These are phyloP conservation scores for Acarapis woodi DNA, from an alignment of 1,140 invertebrate genomes.

Conservation along the genomic window DNA sequence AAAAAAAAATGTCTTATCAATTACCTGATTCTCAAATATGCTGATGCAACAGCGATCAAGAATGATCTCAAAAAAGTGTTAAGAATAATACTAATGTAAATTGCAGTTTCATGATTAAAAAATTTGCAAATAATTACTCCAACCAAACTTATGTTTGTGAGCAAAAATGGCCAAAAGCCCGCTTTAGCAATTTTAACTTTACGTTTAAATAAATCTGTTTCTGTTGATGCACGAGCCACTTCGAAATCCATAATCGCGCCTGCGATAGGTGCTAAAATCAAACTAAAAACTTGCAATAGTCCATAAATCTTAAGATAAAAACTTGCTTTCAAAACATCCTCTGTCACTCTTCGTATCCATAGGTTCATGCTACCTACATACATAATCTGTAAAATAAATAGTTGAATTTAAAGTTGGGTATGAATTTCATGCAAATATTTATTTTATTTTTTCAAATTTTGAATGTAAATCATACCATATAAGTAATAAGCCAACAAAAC, in stretches of 20 bases:
- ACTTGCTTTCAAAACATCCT: slow-evolving; percentile 4
- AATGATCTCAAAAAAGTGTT: slow-evolving; percentile 13
- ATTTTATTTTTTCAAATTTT: too few relatives aligned
- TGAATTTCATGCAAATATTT: too few relatives aligned
- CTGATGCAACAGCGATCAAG: slow-evolving; percentile 12
- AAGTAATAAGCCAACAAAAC: slow-evolving; percentile 13
- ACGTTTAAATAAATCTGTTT: slow-evolving; percentile 8
- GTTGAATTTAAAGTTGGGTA: too few relatives aligned
- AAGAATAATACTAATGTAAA: slow-evolving; percentile 12
- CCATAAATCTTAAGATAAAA: slow-evolving; percentile 11
- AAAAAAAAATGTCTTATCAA: too few relatives aligned
- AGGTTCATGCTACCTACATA: slow-evolving; percentile 12
- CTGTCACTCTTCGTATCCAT: slow-evolving; percentile 10
- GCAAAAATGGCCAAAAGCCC: slow-evolving; percentile 13
- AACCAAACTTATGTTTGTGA: slow-evolving; percentile 10
- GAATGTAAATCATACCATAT: too few relatives aligned
- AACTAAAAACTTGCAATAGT: slow-evolving; percentile 9
- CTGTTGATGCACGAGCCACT: slow-evolving; percentile 6
- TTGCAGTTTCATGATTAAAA: slow-evolving; percentile 9
- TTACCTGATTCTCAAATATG: slow-evolving; percentile 13
- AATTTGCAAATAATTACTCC: slow-evolving; percentile 11
- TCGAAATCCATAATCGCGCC: slow-evolving; percentile 12
- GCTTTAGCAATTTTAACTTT: slow-evolving; percentile 10
- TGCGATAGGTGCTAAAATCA: slow-evolving; percentile 11
- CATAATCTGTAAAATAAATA: too few relatives aligned